A percentile compares a stretch with the other conserved stretches of the same genome.
phyloP scores from a whole-genome alignment of 2,113 vertebrate genomes.

The Catharus minimus region DNA sequence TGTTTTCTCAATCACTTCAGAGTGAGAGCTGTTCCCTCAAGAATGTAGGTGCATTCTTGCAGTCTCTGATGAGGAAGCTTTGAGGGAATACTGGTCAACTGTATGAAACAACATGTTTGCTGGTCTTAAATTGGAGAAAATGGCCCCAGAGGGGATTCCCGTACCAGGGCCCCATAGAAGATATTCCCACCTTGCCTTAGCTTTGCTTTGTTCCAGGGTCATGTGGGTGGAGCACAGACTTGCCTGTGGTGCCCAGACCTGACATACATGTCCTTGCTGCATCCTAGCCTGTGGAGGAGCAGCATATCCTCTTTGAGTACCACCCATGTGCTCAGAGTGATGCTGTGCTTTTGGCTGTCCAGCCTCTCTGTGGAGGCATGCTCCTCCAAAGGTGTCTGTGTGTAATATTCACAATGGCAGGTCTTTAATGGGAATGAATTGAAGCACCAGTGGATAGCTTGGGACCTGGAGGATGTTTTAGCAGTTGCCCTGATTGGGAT shows the following conservation, averaged over 20 bases:
- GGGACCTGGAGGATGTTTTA: neutral
- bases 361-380: neutral
- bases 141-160: neutral
- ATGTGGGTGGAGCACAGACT: neutral
- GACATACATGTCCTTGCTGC: neutral
- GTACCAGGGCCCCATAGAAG: neutral
- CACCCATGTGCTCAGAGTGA: accelerated
- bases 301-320: neutral
- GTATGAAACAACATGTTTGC: neutral
- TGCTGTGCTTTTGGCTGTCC: neutral
- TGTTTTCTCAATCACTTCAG: constrained; percentile 36
- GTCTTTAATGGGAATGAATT: neutral
- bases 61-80: neutral
- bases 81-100: neutral
- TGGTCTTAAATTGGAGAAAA: neutral
- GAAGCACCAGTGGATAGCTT: neutral
- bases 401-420: neutral
- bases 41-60: neutral
- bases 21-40: neutral
- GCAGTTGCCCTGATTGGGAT: neutral
- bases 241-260: neutral
- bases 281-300: neutral
- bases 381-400: neutral
- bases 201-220: neutral
- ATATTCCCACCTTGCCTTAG: neutral